Base-by-base conservation (phyloP, 2,797 vertebrate species). In the Sebastes minor region DNA sequence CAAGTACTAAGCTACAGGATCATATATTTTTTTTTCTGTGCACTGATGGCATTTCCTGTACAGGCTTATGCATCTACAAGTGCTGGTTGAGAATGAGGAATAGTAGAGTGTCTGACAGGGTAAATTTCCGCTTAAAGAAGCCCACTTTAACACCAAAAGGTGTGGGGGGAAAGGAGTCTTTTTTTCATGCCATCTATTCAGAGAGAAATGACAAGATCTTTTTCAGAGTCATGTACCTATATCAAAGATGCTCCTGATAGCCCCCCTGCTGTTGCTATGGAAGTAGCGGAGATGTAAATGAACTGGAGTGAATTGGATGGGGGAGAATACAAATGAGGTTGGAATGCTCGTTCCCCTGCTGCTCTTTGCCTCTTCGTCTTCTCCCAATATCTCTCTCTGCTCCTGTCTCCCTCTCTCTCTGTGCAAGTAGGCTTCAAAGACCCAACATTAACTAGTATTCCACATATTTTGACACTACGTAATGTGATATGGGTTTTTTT, bases 251-350 rank as follows among this genome's bases (percentile, higher is more conserved):
- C 93, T 96, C 93, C 95, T 93, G 96, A 96, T 96, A 95, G 96
- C 95, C 95, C 94, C 93, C 96, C 96, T 95, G 93, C 96, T 97
- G 96, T 96, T 96, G 95, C 94, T 95, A 96, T 97, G 96, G 96
- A 96, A 95, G 96, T 95, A 95, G 90, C 67, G 91, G 94, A 93
- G 94, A 97, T 98, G 95, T 96, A 98, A 97, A 97, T 97, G 95
- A 97, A 96, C 96, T 96, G 95, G 94, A 96, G 95, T 94, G 95
- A 96, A 96, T 95, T 96, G 92, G 87, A 86, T 96, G 95, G 93
- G 92, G 96, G 93, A 95, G 97, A 97, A 97, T 98, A 96, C 96
- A 96, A 97, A 98, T 97, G 95, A 97, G 93, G 88, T 80, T 93
- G 88, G 89, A 94, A 95, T 87, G 91, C 91, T 94, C 87, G 87